Evolutionary conservation across 2,888 invertebrate species (phyloP).

Genomic region (Linnaemya vulpina): DNA sequence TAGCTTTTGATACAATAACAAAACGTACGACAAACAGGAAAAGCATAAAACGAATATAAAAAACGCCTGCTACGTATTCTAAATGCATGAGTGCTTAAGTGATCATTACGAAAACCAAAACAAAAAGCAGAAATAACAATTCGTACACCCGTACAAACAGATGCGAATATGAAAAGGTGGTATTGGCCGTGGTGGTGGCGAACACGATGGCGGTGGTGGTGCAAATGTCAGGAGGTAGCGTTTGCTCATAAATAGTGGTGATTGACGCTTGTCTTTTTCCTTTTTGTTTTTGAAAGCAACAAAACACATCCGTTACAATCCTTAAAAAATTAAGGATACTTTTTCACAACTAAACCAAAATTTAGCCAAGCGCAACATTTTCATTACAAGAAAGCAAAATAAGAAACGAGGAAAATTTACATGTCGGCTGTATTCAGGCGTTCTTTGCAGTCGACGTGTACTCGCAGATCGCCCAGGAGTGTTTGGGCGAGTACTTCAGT

Average conservation of each 20-base stretch:
- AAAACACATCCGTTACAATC: conserved; percentile 56
- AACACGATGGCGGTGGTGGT: conserved; percentile 33
- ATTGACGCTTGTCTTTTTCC: conserved; percentile 17
- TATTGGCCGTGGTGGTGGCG: conserved; percentile 41
- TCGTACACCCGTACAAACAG: conserved; percentile 16
- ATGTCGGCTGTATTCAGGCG: conserved; percentile 25
- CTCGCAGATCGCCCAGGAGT: conserved; percentile 36
- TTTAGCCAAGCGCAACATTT: conserved; percentile 68
- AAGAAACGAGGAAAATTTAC: conserved; percentile 53
- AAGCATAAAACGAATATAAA: conserved; percentile 46
- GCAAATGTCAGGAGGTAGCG: conserved; percentile 35
- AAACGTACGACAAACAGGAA: neutral
- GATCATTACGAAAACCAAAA: conserved; percentile 66
- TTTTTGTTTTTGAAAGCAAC: conserved; percentile 4
- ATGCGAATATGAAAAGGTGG: conserved; percentile 56
- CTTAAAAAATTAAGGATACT: conserved; percentile 60
- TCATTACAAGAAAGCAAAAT: conserved; percentile 49
- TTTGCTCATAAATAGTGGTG: conserved; percentile 25
- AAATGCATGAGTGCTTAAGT: conserved; percentile 66
- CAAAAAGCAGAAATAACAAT: conserved; percentile 27
- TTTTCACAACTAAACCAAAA: conserved; percentile 44
- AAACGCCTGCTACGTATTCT: conserved; percentile 60
- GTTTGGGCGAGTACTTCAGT: neutral
- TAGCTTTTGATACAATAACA: conserved; percentile 51
- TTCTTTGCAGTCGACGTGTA: neutral